A percentile compares a stretch with the other conserved stretches of the same genome.
phyloP scores from a whole-genome alignment of 2,113 vertebrate genomes.

The Sinocyclocheilus anophthalmus region DNA sequence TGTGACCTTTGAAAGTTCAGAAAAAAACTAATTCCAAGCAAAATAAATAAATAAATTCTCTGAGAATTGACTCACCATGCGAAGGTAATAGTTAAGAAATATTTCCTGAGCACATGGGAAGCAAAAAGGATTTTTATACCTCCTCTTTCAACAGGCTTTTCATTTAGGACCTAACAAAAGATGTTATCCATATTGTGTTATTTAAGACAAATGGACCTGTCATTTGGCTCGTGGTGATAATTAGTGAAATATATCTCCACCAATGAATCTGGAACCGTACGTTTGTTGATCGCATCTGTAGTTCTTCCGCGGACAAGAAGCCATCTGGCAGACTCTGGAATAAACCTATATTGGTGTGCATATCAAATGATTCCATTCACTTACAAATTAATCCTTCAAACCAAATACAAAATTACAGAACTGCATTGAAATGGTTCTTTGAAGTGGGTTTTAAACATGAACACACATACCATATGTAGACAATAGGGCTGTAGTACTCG shows the following conservation, averaged over 20 bases:
- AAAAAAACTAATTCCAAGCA: background rate
- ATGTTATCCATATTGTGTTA: too few relatives aligned
- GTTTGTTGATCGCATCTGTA: slow-evolving; percentile 79
- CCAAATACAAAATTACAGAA: slow-evolving; percentile 24
- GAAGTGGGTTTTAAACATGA: background rate
- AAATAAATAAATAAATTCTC: too few relatives aligned
- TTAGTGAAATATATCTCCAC: slow-evolving; percentile 61
- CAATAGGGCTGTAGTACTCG: slow-evolving; percentile 7
- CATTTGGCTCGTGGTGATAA: background rate
- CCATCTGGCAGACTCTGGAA: slow-evolving; percentile 89
- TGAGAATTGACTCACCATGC: slow-evolving; percentile 62
- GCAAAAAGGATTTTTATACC: slow-evolving; percentile 61
- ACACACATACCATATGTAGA: slow-evolving; percentile 78
- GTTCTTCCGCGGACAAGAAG: slow-evolving; percentile 78
- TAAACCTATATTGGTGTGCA: slow-evolving; percentile 69
- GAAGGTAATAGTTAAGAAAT: slow-evolving; percentile 66
- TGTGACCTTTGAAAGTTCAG: background rate
- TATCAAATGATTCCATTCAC: background rate
- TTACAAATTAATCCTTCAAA: background rate
- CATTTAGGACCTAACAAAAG: slow-evolving; percentile 59
- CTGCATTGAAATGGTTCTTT: slow-evolving; percentile 19
- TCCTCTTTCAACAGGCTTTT: slow-evolving; percentile 60
- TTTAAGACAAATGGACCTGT: background rate
- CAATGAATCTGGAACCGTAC: slow-evolving; percentile 62
- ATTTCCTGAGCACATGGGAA: slow-evolving; percentile 70